Evolutionary conservation across 2,888 invertebrate genomes (phyloP).

Genomic region (Hesperia comma): DNA sequence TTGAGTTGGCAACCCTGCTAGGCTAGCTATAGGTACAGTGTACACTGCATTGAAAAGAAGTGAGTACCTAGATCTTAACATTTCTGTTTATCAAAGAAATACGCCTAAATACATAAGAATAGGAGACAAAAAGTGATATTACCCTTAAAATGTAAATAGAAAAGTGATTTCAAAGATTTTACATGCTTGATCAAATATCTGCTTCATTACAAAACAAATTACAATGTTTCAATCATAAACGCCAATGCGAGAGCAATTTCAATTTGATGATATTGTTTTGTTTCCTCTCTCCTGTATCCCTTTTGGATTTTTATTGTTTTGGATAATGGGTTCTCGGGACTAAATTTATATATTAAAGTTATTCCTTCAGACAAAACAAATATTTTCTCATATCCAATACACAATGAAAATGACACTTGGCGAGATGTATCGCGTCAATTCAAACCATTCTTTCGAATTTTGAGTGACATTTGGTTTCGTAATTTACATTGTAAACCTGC

Average conservation of each 20-base stretch:
- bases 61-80: constrained; percentile 8
- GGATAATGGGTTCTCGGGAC: not conserved
- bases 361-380: not conserved
- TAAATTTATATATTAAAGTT: constrained; percentile 35
- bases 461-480: constrained; percentile 47
- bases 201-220: constrained; percentile 1
- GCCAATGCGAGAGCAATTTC: constrained; percentile 12
- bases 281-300: constrained; percentile 40
- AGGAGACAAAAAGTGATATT: not conserved
- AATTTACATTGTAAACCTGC: constrained; percentile 33
- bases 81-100: not conserved
- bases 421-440: constrained; percentile 35
- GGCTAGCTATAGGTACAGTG: too few relatives aligned
- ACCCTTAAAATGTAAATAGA: not conserved
- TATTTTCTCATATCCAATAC: not conserved
- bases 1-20: too few relatives aligned
- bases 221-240: constrained; percentile 2
- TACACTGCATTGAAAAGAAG: constrained; percentile 29
- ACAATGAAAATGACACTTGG: constrained; percentile 16
- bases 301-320: constrained; percentile 13
- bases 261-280: constrained; percentile 39
- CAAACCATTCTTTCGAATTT: constrained; percentile 24
- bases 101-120: not conserved
- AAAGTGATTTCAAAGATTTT: not conserved
- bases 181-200: not conserved